Percentiles rank a stretch among this genome's conserved stretches.
phyloP scores from a whole-genome alignment of 2,797 vertebrate genomes.

The Cyclura pinguis region DNA sequence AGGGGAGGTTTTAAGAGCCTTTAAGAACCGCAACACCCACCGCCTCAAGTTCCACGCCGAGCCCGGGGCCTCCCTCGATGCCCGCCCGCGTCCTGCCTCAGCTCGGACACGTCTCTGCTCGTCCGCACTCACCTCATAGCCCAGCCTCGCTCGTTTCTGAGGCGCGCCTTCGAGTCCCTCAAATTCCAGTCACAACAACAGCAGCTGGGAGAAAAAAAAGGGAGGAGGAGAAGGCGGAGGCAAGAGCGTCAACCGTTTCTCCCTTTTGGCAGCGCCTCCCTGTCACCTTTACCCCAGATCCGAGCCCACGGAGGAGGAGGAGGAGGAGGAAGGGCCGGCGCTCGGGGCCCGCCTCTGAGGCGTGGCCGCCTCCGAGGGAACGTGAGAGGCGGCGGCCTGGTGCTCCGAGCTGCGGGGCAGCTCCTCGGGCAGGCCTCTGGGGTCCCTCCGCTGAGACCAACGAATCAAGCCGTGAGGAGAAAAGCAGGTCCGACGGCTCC shows the following conservation, averaged over 20 bases:
- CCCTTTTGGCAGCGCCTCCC: fast-evolving
- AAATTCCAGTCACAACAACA: not conserved
- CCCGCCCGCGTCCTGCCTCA: not conserved
- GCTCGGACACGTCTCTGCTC: no score
- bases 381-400: no score
- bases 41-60: no score
- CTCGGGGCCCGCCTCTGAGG: not conserved
- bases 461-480: fast-evolving
- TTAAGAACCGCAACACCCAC: not conserved
- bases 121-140: not conserved
- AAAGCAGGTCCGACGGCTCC: not conserved
- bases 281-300: not conserved
- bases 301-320: not conserved
- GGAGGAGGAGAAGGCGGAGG: no score
- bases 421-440: not conserved
- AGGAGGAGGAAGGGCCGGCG: not conserved
- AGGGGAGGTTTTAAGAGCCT: not conserved
- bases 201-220: no score
- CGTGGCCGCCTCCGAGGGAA: not conserved
- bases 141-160: not conserved
- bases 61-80: no score
- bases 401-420: not conserved
- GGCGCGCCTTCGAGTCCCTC: not conserved
- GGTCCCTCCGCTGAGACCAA: fast-evolving
- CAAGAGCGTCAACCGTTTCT: not conserved